Percentiles rank a stretch among this genome's conserved stretches.
These are phyloP conservation scores for Poecilia latipinna DNA, from an alignment of 2,113 vertebrate genomes.

Conservation along the genomic window DNA sequence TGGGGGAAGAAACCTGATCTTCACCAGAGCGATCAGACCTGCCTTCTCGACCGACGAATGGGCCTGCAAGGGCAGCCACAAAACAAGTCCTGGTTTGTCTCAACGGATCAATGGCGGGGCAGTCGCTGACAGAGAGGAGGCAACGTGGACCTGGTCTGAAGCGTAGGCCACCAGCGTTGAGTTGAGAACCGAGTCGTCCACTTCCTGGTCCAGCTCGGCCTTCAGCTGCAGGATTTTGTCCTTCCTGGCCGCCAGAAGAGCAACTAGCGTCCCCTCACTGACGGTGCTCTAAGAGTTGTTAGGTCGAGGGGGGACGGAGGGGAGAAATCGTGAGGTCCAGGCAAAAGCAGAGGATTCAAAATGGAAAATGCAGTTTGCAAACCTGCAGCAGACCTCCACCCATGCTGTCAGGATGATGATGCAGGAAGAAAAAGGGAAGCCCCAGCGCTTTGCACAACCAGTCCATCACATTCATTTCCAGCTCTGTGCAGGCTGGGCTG, in stretches of 20 bases:
- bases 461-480: conserved; percentile 97
- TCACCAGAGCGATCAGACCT: conserved; percentile 92
- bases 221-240: conserved; percentile 88
- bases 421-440: conserved; percentile 90
- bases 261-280: conserved; percentile 92
- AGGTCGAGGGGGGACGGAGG: not conserved
- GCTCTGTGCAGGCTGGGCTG: conserved; percentile 94
- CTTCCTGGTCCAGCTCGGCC: conserved; percentile 78
- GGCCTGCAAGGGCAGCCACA: conserved; percentile 77
- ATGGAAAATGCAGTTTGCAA: not conserved
- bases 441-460: conserved; percentile 96
- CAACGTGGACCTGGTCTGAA: conserved; percentile 87
- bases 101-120: not conserved
- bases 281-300: conserved; percentile 85
- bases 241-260: conserved; percentile 91
- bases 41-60: conserved; percentile 98
- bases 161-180: conserved; percentile 90
- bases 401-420: conserved; percentile 86
- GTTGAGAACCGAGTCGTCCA: conserved; percentile 88
- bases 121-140: not conserved
- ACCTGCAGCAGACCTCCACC: conserved; percentile 96
- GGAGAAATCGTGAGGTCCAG: not conserved
- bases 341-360: not conserved
- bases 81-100: not conserved
- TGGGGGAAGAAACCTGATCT: conserved; percentile 89